Evolutionary conservation across 2,888 invertebrate species (phyloP).

Genomic region (Idaea biselata): DNA sequence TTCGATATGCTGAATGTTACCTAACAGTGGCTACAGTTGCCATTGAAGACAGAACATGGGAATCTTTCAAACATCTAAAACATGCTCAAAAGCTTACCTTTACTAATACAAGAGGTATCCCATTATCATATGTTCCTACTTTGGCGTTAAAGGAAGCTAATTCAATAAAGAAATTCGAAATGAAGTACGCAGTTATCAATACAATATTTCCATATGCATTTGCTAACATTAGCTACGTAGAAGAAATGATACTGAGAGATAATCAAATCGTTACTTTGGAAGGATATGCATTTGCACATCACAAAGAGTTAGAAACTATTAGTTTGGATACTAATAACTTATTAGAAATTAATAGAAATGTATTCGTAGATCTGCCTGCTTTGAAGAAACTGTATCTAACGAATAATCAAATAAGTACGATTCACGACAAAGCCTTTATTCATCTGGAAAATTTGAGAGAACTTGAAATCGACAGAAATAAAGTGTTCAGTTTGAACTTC

Average conservation of each 20-base stretch:
- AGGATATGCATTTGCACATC: conserved; percentile 84
- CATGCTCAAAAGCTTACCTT: conserved; percentile 83
- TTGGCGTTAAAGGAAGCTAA: conserved; percentile 81
- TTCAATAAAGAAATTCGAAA: conserved; percentile 78
- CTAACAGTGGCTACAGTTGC: conserved; percentile 81
- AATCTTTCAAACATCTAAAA: conserved; percentile 82
- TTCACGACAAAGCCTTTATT: conserved; percentile 92
- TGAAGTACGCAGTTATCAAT: conserved; percentile 85
- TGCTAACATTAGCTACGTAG: conserved; percentile 83
- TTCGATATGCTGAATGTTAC: conserved; percentile 86
- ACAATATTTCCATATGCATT: conserved; percentile 85
- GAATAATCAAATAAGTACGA: conserved; percentile 89
- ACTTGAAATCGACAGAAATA: conserved; percentile 88
- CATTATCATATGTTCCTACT: conserved; percentile 84
- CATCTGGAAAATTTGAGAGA: conserved; percentile 85
- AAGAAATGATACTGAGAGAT: conserved; percentile 83
- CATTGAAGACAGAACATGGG: conserved; percentile 84
- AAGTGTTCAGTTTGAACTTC: conserved; percentile 85
- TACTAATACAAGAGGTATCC: conserved; percentile 83
- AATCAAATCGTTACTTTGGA: conserved; percentile 84
- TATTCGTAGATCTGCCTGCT: conserved; percentile 86
- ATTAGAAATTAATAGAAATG: conserved; percentile 85
- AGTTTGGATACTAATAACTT: conserved; percentile 87
- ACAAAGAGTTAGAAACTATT: conserved; percentile 82
- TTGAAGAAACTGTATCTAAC: conserved; percentile 88